These are phyloP conservation scores for Sebastes glaucus DNA, from an alignment of 2,797 vertebrate genomes.

Conservation along the genomic window DNA sequence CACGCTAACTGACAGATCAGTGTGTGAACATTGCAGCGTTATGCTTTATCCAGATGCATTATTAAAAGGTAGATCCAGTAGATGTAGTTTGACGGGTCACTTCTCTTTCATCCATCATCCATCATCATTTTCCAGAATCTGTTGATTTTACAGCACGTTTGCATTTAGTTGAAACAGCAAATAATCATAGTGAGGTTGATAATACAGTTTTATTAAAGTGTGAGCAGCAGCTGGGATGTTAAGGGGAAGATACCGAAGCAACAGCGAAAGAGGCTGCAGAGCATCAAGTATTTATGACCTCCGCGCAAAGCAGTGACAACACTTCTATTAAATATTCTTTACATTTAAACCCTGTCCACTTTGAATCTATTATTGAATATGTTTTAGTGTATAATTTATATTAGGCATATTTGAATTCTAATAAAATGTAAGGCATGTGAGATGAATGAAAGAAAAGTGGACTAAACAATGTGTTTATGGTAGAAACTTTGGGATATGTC, in stretches of 20 bases:
- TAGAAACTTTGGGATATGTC: background rate
- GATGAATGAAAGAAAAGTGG: background rate
- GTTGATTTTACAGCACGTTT: slow-evolving; percentile 15
- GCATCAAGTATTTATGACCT: slow-evolving; percentile 34
- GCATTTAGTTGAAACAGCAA: slow-evolving; percentile 3
- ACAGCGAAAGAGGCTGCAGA: background rate
- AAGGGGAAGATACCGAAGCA: background rate
- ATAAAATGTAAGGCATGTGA: background rate
- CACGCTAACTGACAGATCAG: background rate
- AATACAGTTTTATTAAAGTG: background rate
- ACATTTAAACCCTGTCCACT: background rate
- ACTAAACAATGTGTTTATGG: background rate
- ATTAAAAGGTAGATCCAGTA: slow-evolving; percentile 4
- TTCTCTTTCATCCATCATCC: background rate
- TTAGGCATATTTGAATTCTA: background rate
- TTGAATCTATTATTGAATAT: background rate
- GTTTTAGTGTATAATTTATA: slow-evolving; percentile 15
- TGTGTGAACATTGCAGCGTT: background rate
- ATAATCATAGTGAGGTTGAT: background rate
- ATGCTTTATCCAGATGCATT: slow-evolving; percentile 12
- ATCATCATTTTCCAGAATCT: slow-evolving; percentile 18
- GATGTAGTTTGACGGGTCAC: background rate
- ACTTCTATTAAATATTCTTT: background rate
- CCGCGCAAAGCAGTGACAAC: slow-evolving; percentile 6
- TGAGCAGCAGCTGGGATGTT: background rate